phyloP scores from a whole-genome alignment of 2,888 invertebrate species.

The Clivina fossor region DNA sequence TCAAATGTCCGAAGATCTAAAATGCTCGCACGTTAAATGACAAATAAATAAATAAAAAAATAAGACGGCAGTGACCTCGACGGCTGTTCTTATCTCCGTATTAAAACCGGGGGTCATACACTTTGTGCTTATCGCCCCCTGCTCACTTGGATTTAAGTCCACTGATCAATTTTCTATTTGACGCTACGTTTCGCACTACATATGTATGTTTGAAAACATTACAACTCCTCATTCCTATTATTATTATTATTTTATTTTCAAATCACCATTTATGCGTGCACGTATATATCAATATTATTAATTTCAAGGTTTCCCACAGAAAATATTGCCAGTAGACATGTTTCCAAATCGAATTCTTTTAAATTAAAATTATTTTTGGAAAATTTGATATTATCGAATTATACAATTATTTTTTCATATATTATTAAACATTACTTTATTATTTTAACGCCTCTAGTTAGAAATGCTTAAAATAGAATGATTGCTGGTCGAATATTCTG shows the following conservation, averaged over 20 bases:
- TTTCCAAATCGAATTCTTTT: too few species aligned
- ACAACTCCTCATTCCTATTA: not conserved
- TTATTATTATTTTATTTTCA: not conserved
- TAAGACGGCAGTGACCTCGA: conserved; percentile 15
- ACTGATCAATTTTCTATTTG: conserved; percentile 15
- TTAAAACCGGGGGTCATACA: conserved; percentile 16
- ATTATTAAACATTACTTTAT: too few species aligned
- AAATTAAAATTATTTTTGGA: too few species aligned
- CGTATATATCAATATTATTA: not conserved
- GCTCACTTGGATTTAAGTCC: conserved; percentile 23
- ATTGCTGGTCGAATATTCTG: too few species aligned
- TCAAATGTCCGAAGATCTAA: conserved; percentile 12
- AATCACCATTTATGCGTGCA: not conserved
- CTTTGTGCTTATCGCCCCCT: conserved; percentile 8
- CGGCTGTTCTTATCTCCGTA: conserved; percentile 13
- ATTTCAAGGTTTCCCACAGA: too few species aligned
- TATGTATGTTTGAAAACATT: too few species aligned
- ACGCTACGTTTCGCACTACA: too few species aligned
- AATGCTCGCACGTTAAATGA: conserved; percentile 18
- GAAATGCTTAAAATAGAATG: too few species aligned
- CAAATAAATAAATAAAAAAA: conserved; percentile 25
- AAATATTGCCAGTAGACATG: too few species aligned
- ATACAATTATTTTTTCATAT: too few species aligned
- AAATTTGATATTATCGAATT: too few species aligned
- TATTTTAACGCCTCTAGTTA: too few species aligned